phyloP scores from a whole-genome alignment of 1,140 invertebrate genomes.

The Diorhabda elongata region DNA sequence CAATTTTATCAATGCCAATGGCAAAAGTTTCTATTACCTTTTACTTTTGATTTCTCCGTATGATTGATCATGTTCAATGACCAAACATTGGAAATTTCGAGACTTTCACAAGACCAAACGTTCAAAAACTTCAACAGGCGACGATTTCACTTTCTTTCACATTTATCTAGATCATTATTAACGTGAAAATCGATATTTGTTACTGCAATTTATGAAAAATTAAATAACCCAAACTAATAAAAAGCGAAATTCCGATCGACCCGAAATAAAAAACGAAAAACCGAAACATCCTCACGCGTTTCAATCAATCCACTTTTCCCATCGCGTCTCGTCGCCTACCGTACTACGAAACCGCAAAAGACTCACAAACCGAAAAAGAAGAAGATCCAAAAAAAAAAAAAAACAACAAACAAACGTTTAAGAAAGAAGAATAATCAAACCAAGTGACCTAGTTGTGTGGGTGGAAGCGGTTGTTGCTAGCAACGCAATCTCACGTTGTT shows the following conservation, averaged over 20 bases:
- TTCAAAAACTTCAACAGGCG: background rate
- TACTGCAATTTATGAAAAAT: background rate
- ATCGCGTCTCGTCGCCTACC: background rate
- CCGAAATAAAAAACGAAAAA: background rate
- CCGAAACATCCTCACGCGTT: background rate
- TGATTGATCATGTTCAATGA: slow-evolving; percentile 1
- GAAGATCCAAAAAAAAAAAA: background rate
- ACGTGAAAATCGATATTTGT: background rate
- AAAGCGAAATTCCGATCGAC: background rate
- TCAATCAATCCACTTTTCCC: background rate
- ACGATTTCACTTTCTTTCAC: background rate
- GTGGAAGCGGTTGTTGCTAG: slow-evolving; percentile 37
- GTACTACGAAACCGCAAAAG: background rate
- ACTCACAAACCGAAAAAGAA: background rate
- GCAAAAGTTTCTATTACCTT: background rate
- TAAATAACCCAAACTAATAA: background rate
- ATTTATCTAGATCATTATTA: too few species aligned
- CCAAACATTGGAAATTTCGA: background rate
- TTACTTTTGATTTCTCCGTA: slow-evolving; percentile 2
- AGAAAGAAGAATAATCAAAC: slow-evolving; percentile 8
- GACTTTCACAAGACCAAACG: background rate
- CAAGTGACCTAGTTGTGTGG: slow-evolving; percentile 45
- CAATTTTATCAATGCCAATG: background rate
- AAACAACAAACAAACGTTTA: background rate
- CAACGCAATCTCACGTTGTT: slow-evolving; percentile 42